These are phyloP conservation scores for Disparrhopalites patrizii DNA, from an alignment of 2,888 invertebrate species.

Conservation along the genomic window DNA sequence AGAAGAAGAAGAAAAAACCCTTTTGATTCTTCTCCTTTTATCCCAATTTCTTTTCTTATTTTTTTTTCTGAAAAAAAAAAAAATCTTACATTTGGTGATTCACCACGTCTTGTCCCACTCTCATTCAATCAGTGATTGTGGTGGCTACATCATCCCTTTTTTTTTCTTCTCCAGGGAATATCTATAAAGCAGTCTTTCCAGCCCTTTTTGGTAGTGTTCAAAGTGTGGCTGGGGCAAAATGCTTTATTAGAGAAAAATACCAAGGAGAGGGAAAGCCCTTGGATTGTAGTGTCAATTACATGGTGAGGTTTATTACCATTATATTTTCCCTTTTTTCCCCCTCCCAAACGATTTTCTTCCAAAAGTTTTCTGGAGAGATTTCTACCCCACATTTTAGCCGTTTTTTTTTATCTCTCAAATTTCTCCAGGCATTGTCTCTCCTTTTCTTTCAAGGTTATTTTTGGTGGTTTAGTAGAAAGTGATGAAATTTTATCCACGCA, in stretches of 20 bases:
- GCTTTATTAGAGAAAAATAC: no score
- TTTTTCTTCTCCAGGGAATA: no score
- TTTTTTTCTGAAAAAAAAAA: neutral
- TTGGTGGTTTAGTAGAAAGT: neutral
- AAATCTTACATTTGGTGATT: neutral
- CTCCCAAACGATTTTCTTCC: neutral
- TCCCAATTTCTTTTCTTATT: neutral
- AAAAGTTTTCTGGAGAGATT: neutral
- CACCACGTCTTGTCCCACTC: neutral
- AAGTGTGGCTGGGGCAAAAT: no score
- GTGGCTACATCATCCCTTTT: no score
- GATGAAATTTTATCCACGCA: conserved; percentile 24
- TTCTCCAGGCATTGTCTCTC: no score
- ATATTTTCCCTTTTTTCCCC: neutral
- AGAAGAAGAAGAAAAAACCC: conserved; percentile 11
- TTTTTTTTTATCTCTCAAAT: neutral
- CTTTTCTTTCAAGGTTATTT: neutral
- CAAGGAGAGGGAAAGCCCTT: no score
- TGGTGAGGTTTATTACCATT: neutral
- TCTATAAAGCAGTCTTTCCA: no score
- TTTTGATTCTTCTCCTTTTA: conserved; percentile 1
- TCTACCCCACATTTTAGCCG: neutral
- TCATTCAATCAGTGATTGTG: neutral
- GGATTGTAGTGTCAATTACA: neutral
- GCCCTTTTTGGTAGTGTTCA: neutral